Evolutionary conservation across 2,113 vertebrate species (phyloP).

Genomic region (Barbus barbus): DNA sequence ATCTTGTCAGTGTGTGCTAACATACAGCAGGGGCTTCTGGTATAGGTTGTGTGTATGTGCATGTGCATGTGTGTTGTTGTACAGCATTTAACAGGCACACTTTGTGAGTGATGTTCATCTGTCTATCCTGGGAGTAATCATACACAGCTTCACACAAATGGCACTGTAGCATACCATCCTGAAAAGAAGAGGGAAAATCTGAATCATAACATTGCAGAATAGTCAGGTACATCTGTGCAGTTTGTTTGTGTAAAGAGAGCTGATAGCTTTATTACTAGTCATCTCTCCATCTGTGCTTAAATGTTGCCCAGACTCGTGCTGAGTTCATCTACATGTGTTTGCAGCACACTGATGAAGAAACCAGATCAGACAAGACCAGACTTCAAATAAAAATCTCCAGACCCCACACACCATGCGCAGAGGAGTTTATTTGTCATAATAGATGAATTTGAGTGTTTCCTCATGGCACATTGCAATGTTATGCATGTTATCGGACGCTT

Average conservation of each 20-base stretch:
- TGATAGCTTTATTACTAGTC: conserved; percentile 27
- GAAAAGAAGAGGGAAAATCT: conserved; percentile 14
- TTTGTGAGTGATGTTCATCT: background rate
- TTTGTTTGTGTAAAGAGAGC: conserved; percentile 12
- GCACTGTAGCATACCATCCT: background rate
- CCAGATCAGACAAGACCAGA: conserved; percentile 29
- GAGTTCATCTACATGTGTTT: conserved; percentile 28
- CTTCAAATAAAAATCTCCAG: conserved; percentile 13
- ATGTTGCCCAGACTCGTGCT: conserved; percentile 31
- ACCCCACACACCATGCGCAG: conserved; percentile 10
- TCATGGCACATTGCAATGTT: background rate
- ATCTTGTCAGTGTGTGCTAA: conserved; percentile 13
- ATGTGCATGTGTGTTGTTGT: background rate
- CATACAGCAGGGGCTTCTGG: background rate
- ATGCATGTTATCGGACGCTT: background rate
- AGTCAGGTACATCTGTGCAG: conserved; percentile 24
- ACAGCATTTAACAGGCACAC: background rate
- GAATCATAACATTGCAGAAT: conserved; percentile 19
- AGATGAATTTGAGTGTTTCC: background rate
- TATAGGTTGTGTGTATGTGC: background rate
- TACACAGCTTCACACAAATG: background rate
- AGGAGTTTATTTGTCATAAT: conserved; percentile 19
- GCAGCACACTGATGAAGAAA: conserved; percentile 19
- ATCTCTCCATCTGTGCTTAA: conserved; percentile 23
- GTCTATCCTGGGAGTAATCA: conserved; percentile 6